A percentile compares a stretch with the other conserved stretches of the same genome.
Evolutionary conservation across 2,888 invertebrate genomes (phyloP).

Genomic region (Parnassius orleans): DNA sequence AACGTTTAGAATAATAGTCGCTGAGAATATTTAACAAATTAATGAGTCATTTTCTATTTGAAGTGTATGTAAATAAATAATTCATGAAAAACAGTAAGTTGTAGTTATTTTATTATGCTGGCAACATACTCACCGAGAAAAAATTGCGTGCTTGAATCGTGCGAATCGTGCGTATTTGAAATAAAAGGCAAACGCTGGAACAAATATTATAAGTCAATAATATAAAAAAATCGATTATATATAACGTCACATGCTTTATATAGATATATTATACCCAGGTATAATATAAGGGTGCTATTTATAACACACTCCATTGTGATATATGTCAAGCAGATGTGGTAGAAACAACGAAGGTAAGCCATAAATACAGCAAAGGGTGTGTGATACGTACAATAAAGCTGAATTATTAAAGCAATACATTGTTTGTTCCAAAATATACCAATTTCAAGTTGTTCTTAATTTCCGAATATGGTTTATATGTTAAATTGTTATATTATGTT

Average conservation of each 20-base stretch:
- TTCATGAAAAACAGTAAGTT: too few species aligned
- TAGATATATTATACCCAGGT: constrained; percentile 9
- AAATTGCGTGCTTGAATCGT: too few species aligned
- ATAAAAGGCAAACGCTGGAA: too few species aligned
- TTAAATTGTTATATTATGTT: too few species aligned
- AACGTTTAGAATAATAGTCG: too few species aligned
- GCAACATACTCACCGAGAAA: too few species aligned
- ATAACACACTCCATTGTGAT: constrained; percentile 51
- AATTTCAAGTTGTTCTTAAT: constrained; percentile 44
- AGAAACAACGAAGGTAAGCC: constrained; percentile 69
- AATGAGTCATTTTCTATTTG: too few species aligned
- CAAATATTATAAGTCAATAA: too few species aligned
- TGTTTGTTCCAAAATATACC: constrained; percentile 64
- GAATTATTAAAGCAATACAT: constrained; percentile 75
- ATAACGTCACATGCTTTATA: constrained; percentile 14
- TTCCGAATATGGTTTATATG: background rate
- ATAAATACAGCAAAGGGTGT: constrained; percentile 77
- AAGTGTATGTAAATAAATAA: too few species aligned
- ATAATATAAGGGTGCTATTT: constrained; percentile 21
- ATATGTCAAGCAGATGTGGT: constrained; percentile 68
- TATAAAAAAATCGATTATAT: background rate
- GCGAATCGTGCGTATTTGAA: too few species aligned
- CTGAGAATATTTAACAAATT: too few species aligned
- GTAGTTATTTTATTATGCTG: too few species aligned
- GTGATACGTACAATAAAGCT: constrained; percentile 77